Base-by-base conservation (phyloP, 2,113 vertebrate species). In the Muntiacus reevesi region DNA sequence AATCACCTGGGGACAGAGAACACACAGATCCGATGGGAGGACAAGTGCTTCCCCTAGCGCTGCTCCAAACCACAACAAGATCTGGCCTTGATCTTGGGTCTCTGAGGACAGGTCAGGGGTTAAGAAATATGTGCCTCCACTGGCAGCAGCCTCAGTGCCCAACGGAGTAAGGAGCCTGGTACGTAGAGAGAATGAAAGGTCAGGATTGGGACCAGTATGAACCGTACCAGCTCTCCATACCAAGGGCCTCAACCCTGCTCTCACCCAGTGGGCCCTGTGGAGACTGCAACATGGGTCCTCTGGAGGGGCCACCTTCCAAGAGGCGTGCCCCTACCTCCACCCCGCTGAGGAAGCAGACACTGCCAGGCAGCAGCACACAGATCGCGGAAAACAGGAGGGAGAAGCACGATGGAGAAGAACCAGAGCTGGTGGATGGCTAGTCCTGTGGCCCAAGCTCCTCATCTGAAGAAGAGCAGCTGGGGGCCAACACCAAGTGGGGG, bases 1-100 rank as follows among this genome's bases (percentile, higher is more conserved):
- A 86, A 98, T 98, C 92, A 99, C 99, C 99, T 99, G 95, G 33
- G 7, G 43, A 74, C 93, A 93, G 85, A 81, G 45, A 94, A 71
- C 91, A 88, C 27, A 93, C 1, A 94, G 83, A 40, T 64, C 36
- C 21, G 16, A 19, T 2, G 3, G 54, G 47, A 96, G 60, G 12
- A 81, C 5, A 5, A 93, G 81, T 8, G 45, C n/a, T 64, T 91
- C 57, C 62, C 55, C 57, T 36, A 60, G 62, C 25, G 6, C n/a
- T 57, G 33, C 6, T 55, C 27, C 45, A 81, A 25, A 23, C 7
- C 28, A 43, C 36, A 76, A 84, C 5, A 19, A 47, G 5, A 28
- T n/a, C 23, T 60, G 52, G 60, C 45, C 52, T 78, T 76, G 40
- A 67, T 14, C 47, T 21, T 62, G 16, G 33, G 9, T 55, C 54